phyloP scores from a whole-genome alignment of 2,888 invertebrate genomes.

The Pachycephus smyrnensis region DNA sequence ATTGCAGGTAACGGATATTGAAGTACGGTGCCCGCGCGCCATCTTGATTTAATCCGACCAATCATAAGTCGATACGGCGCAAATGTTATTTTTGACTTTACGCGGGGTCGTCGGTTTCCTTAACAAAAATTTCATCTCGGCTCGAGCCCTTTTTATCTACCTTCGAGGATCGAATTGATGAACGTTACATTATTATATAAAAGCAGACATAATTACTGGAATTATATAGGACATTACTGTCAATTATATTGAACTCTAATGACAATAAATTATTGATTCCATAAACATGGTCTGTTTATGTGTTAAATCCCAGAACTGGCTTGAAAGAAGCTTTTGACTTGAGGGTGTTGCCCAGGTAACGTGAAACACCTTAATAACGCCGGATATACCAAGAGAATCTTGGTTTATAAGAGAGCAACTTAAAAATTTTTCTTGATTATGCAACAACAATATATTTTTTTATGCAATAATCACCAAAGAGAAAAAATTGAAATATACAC shows the following conservation, averaged over 20 bases:
- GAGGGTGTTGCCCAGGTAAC: slow-evolving; percentile 54
- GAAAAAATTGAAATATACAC: background rate
- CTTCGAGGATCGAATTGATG: background rate
- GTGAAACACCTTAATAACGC: slow-evolving; percentile 39
- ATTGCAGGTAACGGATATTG: background rate
- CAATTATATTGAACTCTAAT: background rate
- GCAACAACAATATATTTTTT: background rate
- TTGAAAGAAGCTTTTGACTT: slow-evolving; percentile 29
- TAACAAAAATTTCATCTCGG: background rate
- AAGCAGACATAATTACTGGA: background rate
- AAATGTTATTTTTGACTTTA: background rate
- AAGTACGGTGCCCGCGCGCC: background rate
- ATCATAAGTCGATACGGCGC: background rate
- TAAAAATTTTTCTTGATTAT: background rate
- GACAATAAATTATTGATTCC: background rate
- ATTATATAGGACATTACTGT: background rate
- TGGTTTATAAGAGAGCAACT: background rate
- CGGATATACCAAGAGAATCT: background rate
- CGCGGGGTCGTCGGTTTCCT: background rate
- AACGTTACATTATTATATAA: background rate
- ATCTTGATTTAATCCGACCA: background rate
- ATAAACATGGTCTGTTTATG: background rate
- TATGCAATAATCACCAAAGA: background rate
- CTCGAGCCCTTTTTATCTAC: background rate
- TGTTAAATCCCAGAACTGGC: background rate